Conservation (phyloP, 2,113 vertebrate species). For the Mustela nigripes region DNA sequence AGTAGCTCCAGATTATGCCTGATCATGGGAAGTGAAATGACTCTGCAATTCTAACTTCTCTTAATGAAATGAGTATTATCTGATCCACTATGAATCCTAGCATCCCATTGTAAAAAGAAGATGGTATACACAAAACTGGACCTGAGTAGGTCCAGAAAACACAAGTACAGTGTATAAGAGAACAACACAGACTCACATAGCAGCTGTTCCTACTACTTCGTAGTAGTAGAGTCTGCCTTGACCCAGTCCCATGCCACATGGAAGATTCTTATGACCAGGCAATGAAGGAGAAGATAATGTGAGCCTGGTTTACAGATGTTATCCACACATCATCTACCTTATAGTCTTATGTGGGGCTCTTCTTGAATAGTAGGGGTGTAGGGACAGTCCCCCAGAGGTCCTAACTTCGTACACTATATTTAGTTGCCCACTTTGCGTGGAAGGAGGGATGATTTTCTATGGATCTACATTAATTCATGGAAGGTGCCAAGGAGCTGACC, state of each 20-base stretch:
- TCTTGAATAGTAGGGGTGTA: background rate
- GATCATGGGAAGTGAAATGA: background rate
- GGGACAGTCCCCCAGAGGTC: background rate
- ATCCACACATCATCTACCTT: background rate
- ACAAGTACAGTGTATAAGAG: background rate
- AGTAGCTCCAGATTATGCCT: background rate
- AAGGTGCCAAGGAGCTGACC: background rate
- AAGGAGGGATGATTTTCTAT: background rate
- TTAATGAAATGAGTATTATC: background rate
- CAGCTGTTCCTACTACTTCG: background rate
- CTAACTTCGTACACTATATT: background rate
- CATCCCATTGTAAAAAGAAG: background rate
- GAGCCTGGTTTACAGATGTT: background rate
- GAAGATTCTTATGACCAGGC: background rate
- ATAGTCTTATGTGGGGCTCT: background rate
- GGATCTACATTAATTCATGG: background rate
- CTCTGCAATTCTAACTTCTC: background rate
- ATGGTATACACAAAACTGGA: background rate
- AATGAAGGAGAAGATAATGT: background rate
- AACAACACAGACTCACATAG: background rate
- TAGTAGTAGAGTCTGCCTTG: background rate
- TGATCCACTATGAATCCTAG: background rate
- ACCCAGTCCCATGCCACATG: background rate
- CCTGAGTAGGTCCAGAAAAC: background rate
- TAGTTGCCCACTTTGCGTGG: background rate